Evolutionary conservation across 53 echinoderm and acorn worm species (phyloP), one percentile per base, ranked within the genome.

Genomic region (Henricia sp.): DNA sequence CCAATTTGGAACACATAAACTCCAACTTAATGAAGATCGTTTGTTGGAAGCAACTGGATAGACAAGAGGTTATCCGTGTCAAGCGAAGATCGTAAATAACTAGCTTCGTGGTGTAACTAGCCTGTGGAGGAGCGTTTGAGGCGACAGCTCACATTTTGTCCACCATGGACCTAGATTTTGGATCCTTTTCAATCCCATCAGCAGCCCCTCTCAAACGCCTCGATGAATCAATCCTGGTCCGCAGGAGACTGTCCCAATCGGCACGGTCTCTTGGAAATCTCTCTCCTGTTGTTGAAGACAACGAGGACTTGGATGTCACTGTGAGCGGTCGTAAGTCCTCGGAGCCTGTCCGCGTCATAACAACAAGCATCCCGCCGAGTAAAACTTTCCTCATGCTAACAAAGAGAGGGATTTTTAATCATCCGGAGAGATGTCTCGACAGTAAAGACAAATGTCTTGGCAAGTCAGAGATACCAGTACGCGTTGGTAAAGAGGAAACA

Each of bases 381-480:
- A 27, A 64, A 48, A 80, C 80, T 6, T 80, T 80, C 64, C 33
- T 62, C 21, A 39, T 42, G 32, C 80, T 80, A 0, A 80, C 65
- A 19, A 25, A 1, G 24, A 48, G 80, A 17, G 80, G 80, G 24
- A 44, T 80, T 32, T 80, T 80, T 32, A 39, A 65, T 1, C 30
- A 39, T 40, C 23, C 8, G 0, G 80, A 46, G 8, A n/a, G n/a
- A n/a, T n/a, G n/a, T n/a, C n/a, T 37, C 12, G 43, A 26, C 17
- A 14, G 3, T 29, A 9, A 28, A 6, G 43, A 20, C 20, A 42
- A 38, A 12, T 14, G 4, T 24, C 24, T 53, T 53, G n/a, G n/a
- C n/a, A n/a, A n/a, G n/a, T n/a, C n/a, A n/a, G n/a, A n/a, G n/a
- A n/a, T n/a, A n/a, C n/a, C n/a, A n/a, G n/a, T n/a, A n/a, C n/a